Base-by-base conservation (phyloP, 2,888 invertebrate genomes). In the Agrilus mali region DNA sequence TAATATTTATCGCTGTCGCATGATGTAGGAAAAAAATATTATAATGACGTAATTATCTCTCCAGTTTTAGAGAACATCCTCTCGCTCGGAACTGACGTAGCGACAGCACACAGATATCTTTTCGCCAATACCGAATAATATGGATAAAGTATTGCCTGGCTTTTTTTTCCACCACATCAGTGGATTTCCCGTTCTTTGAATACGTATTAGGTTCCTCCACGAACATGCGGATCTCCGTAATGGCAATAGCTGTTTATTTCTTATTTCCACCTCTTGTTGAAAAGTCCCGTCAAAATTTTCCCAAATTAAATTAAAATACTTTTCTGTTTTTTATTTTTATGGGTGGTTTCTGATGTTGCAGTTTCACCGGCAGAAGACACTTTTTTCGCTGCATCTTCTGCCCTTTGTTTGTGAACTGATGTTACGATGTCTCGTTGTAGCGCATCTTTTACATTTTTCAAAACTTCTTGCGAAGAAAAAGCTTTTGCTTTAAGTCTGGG, bases 41-140 rank as follows among this genome's bases (percentile, higher is more conserved):
- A n/a, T n/a, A n/a, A n/a, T 13, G 42, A 43, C 27, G 38, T 50
- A 7, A 50, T 40, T n/a, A 50, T 41, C 35, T 50, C 45, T n/a
- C 53, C 53, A 7, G 50, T 44, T 45, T 54, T 52, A 2, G 54
- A 55, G 44, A 55, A 54, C 33, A 53, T 43, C 34, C 53, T 49
- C 44, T 55, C 54, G 39, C 53, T 53, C 2, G 55, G 53, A 17
- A 55, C 54, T 4, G 55, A 57, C 15, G 54, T 54, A 7, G 53
- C 54, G 27, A 51, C 37, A 7, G 50, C 41, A 36, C 51, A 48
- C 20, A 55, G 48, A 36, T 48, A 38, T 41, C 46, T 47, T 42
- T 47, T 48, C 34, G 49, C 47, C 6, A 56, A 22, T 33, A 50
- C 43, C 33, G 33, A 47, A 17, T 57, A 44, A 38, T 44, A 38